Base-by-base conservation (phyloP, 2,888 invertebrate species). In the Lasius fuliginosus region DNA sequence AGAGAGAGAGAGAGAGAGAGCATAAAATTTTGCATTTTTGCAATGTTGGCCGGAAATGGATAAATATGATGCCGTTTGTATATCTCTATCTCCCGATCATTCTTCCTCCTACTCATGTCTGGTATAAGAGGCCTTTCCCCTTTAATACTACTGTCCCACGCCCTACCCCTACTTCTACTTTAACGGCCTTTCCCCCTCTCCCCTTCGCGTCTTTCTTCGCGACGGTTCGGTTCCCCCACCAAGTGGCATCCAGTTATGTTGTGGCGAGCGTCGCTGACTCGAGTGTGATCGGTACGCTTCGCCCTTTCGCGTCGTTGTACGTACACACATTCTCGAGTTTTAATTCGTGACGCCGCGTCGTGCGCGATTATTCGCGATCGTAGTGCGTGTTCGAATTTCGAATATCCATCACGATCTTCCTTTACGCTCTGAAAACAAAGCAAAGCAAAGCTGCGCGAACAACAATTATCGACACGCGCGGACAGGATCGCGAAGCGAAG, bases 201-300 rank as follows among this genome's bases (percentile, higher is more conserved):
- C 76, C 69, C 53, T 73, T 71, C 82, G 64, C 69, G 30, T 85
- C 83, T 84, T 90, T 89, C 87, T 90, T 91, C 91, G 90, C 87
- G 92, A 92, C 42, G 46, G 60, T 73, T 73, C 46, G 36, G 46
- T 81, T 81, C 46, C 79, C 94, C 94, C 94, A 93, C 94, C 93
- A 93, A 92, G 92, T 92, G 92, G 91, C 93, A 93, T 94, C 93
- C 94, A 94, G 94, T 94, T 94, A 94, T 94, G 94, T 94, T 94
- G 93, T 91, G 92, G 92, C 92, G 92, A 93, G 92, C 92, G 85
- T 87, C 84, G 79, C 33, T 77, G 65, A 56, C 46, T 53, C 73
- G 27, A 30, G 56, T 30, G 56, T 30, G 46, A 58, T 71, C 71
- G 33, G 73, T 62, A 15, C 18, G 71, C 58, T 23, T 73, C 12